Evolutionary conservation across 2,113 vertebrate genomes (phyloP), one percentile per base, ranked within the genome.

Genomic region (Campylomormyrus tamandua): DNA sequence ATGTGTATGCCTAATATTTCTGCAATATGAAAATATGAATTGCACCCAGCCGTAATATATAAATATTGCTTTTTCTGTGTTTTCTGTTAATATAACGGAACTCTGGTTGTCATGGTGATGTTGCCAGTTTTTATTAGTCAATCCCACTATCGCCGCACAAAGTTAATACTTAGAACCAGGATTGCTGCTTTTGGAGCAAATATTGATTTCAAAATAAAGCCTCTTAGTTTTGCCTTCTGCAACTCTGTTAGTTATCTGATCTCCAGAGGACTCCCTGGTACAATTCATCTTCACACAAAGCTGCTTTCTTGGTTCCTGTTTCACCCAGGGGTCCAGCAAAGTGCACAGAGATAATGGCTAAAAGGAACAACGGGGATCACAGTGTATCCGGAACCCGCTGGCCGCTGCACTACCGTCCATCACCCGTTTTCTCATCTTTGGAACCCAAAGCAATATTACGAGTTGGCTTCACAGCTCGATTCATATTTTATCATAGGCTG

Each of bases 171-270:
- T 19, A 48, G 83, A 9, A 48, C 83, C 45, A 27, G 8, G 39
- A 46, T 84, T 48, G 24, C 45, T 48, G 24, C 83, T 56, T 87
- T 87, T 27, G 48, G 27, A 87, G 85, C 85, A 87, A 87, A 87
- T 87, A 87, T 56, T 87, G 85, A 87, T 87, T 87, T 87, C n/a
- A 87, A 56, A 53, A 48, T 49, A 53, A 53, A 53, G 85, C 49
- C 49, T 87, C 27, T 53, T 53, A 87, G 85, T 48, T 87, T 56
- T 87, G 85, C n/a, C 85, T 87, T 87, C 85, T 87, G 49, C 50
- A 53, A 5, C 49, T 56, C 49, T 53, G 50, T 87, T 87, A 35
- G 48, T 35, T 56, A 53, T 53, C 27, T 53, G 85, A 87, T 52
- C 85, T 87, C 83, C 83, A 46, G 83, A 84, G 83, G 39, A 45